Evolutionary conservation across 1,140 invertebrate species (phyloP).

Genomic region (Nasonia vitripennis): DNA sequence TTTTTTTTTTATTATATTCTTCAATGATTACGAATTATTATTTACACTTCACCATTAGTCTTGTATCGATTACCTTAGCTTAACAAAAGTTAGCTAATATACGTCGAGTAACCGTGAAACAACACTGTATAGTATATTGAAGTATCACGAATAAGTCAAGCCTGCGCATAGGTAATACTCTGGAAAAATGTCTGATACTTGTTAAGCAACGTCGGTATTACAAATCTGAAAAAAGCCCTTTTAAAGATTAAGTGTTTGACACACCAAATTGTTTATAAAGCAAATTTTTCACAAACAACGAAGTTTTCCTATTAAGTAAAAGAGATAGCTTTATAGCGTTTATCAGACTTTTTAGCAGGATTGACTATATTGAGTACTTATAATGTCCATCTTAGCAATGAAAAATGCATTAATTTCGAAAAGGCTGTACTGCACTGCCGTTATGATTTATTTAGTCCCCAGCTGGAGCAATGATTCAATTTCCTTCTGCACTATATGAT

Average conservation of each 20-base stretch:
- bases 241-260: too few species aligned
- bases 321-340: background rate
- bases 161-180: background rate
- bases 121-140: conserved; percentile 1
- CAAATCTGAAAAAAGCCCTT: background rate
- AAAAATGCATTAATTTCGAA: conserved; percentile 21
- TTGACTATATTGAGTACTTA: background rate
- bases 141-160: background rate
- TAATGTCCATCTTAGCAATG: background rate
- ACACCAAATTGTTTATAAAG: too few species aligned
- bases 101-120: background rate
- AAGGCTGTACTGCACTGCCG: conserved; percentile 21
- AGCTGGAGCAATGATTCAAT: conserved; percentile 1
- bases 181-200: conserved; percentile 17
- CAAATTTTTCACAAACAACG: too few species aligned
- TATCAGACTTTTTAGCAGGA: conserved; percentile 21
- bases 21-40: background rate
- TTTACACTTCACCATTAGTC: conserved; percentile 12
- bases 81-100: conserved; percentile 4
- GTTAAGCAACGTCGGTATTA: background rate
- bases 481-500: conserved; percentile 26
- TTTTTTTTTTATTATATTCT: conserved; percentile 27
- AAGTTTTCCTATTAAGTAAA: too few species aligned
- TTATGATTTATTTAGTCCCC: conserved; percentile 6
- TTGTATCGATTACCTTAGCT: conserved; percentile 27